Evolutionary conservation across 2,113 vertebrate species (phyloP), one percentile per base, ranked within the genome.

Genomic region (Acanthisitta chloris): DNA sequence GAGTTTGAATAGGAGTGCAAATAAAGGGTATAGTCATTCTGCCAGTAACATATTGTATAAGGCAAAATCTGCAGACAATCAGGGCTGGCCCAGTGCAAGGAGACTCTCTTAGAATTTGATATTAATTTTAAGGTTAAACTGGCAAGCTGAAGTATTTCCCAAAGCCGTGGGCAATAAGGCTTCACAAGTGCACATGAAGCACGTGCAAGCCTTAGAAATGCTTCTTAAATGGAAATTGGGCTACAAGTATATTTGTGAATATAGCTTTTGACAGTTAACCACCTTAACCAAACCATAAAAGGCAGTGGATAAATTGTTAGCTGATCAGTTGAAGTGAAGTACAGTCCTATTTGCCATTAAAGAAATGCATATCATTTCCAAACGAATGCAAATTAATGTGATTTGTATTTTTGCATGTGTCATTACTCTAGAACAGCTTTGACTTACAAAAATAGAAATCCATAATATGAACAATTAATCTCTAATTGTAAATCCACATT

Each of bases 351-450:
- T 36, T 31, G 33, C 11, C 9, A 13, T 52, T 72, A 14, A 14
- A 86, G 36, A 69, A 1, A 6, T 3, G 4, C 16, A 85, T 71
- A 61, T 31, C 8, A 51, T 29, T 91, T 71, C 23, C 59, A 81
- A 88, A 84, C 88, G 23, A 83, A 77, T 92, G 18, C 7, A 72
- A 91, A 64, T 77, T 49, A 84, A 83, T 57, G 29, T 55, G 61
- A 95, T 65, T 74, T 83, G 40, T 87, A 51, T 81, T 94, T 95
- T 81, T 95, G 59, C 72, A 70, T 65, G 34, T 92, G 28, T 83
- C 45, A 48, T 86, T 94, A 81, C 31, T 81, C 31, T 79, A 65
- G 36, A 81, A 91, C 23, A 87, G 38, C 14, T 95, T 89, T 85
- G 69, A 85, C 25, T 81, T 81, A 42, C 48, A 55, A 81, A 96